These are phyloP conservation scores for Thunnus thynnus DNA, from an alignment of 2,113 vertebrate genomes.

Conservation along the genomic window DNA sequence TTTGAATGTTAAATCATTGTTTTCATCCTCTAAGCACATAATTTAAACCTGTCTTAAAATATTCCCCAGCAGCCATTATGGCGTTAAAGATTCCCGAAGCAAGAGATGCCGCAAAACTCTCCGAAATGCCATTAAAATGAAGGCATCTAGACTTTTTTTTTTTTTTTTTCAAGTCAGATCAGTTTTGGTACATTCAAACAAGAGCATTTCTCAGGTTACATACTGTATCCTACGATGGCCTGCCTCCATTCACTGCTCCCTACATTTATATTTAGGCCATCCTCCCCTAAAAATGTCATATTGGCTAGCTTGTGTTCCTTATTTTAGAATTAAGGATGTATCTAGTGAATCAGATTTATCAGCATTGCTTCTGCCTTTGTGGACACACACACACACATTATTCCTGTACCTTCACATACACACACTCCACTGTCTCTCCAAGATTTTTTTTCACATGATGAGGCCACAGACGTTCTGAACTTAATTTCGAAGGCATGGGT, in stretches of 20 bases:
- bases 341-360: slow-evolving; percentile 69
- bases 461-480: slow-evolving; percentile 71
- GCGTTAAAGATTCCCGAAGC: slow-evolving; percentile 75
- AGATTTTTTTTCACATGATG: slow-evolving; percentile 75
- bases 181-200: slow-evolving; percentile 3
- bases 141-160: background rate
- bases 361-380: slow-evolving; percentile 27
- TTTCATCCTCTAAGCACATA: slow-evolving; percentile 73
- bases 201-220: slow-evolving; percentile 39
- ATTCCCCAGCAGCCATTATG: slow-evolving; percentile 71
- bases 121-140: slow-evolving; percentile 57
- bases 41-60: slow-evolving; percentile 76
- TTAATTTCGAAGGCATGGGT: slow-evolving; percentile 75
- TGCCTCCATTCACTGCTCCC: slow-evolving; percentile 9
- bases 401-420: slow-evolving; percentile 30
- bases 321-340: slow-evolving; percentile 79
- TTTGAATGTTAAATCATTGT: slow-evolving; percentile 75
- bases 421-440: slow-evolving; percentile 39
- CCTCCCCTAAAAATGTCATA: slow-evolving; percentile 61
- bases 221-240: background rate
- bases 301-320: slow-evolving; percentile 75
- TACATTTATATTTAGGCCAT: slow-evolving; percentile 66
- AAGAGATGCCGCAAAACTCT: slow-evolving; percentile 62
- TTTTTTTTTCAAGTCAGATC: background rate
- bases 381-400: slow-evolving; percentile 15